Evolutionary conservation across 2,113 vertebrate species (phyloP).

Genomic region (Pterophyllum scalare): DNA sequence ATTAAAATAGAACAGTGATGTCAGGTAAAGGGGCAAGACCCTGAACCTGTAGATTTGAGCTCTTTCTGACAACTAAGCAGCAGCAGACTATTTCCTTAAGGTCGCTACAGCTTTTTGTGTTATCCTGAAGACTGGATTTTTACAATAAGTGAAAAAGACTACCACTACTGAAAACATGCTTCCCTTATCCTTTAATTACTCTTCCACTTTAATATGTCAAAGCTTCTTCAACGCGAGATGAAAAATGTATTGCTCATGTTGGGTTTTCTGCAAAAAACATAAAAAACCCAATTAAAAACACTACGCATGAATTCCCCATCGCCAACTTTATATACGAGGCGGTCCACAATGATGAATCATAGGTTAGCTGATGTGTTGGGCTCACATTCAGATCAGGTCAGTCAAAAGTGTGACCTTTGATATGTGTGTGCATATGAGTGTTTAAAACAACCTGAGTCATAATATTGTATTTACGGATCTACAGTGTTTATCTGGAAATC

Average conservation of each 20-base stretch:
- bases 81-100: neutral
- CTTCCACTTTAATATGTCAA: constrained; percentile 6
- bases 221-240: neutral
- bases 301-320: constrained; percentile 53
- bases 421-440: neutral
- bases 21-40: constrained; percentile 29
- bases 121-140: neutral
- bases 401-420: constrained; percentile 6
- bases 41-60: constrained; percentile 31
- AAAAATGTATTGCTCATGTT: constrained; percentile 41
- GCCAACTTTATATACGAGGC: constrained; percentile 30
- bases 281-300: constrained; percentile 61
- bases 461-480: constrained; percentile 3
- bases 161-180: neutral
- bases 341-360: constrained; percentile 60
- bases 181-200: constrained; percentile 4
- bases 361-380: constrained; percentile 52
- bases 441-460: constrained; percentile 8
- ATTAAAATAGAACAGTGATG: constrained; percentile 54
- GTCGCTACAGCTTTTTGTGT: neutral
- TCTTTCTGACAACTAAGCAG: constrained; percentile 3
- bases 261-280: constrained; percentile 35
- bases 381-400: constrained; percentile 9
- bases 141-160: constrained; percentile 3
- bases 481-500: constrained; percentile 14